Conservation (phyloP, 2,888 invertebrate species). For the Antheraea assamensis region DNA sequence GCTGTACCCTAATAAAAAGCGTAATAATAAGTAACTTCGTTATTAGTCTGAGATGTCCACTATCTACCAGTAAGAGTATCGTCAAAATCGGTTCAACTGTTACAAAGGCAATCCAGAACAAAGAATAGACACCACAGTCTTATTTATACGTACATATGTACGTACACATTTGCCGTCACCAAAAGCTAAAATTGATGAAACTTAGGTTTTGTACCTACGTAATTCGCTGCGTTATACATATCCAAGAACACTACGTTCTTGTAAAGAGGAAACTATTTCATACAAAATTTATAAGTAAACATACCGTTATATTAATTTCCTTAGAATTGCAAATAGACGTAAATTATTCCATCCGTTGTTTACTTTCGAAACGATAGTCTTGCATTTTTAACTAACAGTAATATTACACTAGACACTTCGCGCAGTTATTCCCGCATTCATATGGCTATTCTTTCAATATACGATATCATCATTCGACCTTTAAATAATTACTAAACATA, state of each 20-base stretch:
- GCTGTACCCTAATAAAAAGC: too few species aligned
- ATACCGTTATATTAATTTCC: neutral
- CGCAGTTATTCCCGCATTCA: neutral
- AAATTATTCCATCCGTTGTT: slow-evolving; percentile 9
- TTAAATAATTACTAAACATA: neutral
- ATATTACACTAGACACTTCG: neutral
- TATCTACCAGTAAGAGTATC: too few species aligned
- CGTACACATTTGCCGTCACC: too few species aligned
- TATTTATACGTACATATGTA: too few species aligned
- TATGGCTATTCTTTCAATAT: neutral
- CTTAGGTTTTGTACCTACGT: neutral
- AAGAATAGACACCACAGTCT: too few species aligned
- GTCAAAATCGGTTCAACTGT: too few species aligned
- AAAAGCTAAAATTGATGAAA: neutral
- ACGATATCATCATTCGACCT: neutral
- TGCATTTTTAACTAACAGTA: slow-evolving; percentile 9
- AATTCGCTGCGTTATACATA: neutral
- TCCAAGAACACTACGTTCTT: neutral
- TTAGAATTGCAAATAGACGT: slow-evolving; percentile 2
- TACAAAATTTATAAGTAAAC: neutral
- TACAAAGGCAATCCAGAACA: too few species aligned
- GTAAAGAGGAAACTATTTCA: neutral
- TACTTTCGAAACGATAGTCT: slow-evolving; percentile 4
- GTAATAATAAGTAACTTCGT: too few species aligned
- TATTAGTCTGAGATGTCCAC: too few species aligned